Percentiles rank a stretch among this genome's conserved stretches.
phyloP scores from a whole-genome alignment of 2,888 invertebrate genomes.

The Maniola hyperantus region DNA sequence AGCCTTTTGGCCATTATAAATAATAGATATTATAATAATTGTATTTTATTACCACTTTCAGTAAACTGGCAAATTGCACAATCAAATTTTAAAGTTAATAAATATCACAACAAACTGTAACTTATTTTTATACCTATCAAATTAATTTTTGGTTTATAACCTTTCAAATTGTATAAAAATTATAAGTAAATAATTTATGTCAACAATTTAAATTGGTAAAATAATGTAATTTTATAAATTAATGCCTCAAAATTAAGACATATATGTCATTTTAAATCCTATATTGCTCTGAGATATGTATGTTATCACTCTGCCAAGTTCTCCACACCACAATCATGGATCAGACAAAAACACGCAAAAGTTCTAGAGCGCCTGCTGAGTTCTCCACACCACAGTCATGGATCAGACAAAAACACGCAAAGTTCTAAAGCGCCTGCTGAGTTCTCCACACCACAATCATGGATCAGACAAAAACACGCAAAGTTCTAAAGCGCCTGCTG shows the following conservation, averaged over 20 bases:
- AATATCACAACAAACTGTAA: neutral
- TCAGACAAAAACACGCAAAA: constrained; percentile 18
- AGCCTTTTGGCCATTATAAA: too few relatives aligned
- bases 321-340: constrained; percentile 21
- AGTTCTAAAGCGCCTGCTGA: constrained; percentile 23
- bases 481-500: too few relatives aligned
- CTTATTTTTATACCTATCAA: neutral
- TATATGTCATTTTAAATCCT: constrained; percentile 27
- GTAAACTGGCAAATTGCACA: too few relatives aligned
- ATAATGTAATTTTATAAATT: neutral
- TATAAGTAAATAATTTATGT: neutral
- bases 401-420: constrained; percentile 20
- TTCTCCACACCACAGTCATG: constrained; percentile 22
- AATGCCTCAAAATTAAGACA: constrained; percentile 25
- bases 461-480: constrained; percentile 19
- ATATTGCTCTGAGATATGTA: constrained; percentile 40
- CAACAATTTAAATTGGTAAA: neutral
- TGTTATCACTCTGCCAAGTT: constrained; percentile 26
- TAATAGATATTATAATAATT: too few relatives aligned
- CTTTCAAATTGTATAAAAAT: neutral
- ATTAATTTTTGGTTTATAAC: neutral
- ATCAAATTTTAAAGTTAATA: neutral
- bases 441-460: constrained; percentile 23
- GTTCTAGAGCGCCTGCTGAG: too few relatives aligned
- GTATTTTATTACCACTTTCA: too few relatives aligned